Base-by-base conservation (phyloP, 1,140 invertebrate species). In the Theocolax elegans region DNA sequence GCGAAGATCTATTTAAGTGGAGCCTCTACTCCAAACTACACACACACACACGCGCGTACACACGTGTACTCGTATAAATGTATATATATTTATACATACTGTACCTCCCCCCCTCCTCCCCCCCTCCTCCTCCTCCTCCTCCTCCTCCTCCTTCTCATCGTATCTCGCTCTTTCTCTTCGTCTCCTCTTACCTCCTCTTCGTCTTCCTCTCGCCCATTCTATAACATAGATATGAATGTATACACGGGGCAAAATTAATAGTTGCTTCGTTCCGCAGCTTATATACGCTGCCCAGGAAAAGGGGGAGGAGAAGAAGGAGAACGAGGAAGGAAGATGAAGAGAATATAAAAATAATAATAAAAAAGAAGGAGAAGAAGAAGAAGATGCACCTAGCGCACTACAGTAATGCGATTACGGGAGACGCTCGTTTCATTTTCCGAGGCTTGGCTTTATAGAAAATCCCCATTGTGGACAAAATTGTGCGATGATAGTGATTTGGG, bases 1-100 rank as follows among this genome's bases (percentile, higher is more conserved):
- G 74, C 74, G 72, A 77, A 75, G 60, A 73, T 76, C 74, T 78
- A 77, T 78, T 81, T 78, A 83, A 80, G 81, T 81, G 79, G 77
- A 76, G 80, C 77, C 72, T 49, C 40, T 23, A n/a, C n/a, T n/a
- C n/a, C n/a, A n/a, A n/a, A n/a, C n/a, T n/a, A n/a, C n/a, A n/a
- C n/a, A n/a, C n/a, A n/a, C n/a, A n/a, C n/a, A n/a, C n/a, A n/a
- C n/a, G n/a, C n/a, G n/a, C n/a, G n/a, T n/a, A n/a, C n/a, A n/a
- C n/a, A n/a, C n/a, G 9, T 40, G 23, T 48, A 3, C 23, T 42
- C 15, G 13, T 67, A 46, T 42, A n/a, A 15, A 15, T 21, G 54
- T 35, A 69, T 44, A 29, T 48, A 15, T 15, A 38, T 21, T 17
- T 10, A 12, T 10, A 13, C 46, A 46, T 21, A 44, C 58, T 19